Evolutionary conservation across 37 sponge, comb jelly and placozoan genomes (phyloP), one percentile per base, ranked within the genome.

Genomic region (Bolinopsis microptera): DNA sequence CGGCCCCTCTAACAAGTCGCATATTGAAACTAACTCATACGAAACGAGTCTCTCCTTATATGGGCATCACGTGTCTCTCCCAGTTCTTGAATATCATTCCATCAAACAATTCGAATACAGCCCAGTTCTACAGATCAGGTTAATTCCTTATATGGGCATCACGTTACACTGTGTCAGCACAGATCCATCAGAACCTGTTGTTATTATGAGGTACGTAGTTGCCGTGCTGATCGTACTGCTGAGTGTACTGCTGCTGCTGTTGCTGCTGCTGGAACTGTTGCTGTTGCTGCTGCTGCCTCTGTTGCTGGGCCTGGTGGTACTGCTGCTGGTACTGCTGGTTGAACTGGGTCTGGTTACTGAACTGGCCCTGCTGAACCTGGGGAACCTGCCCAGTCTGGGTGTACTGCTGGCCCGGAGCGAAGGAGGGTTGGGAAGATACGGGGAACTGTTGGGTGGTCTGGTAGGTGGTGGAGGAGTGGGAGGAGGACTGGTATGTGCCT

Each of bases 401-500:
- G 61, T 34, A 86, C 90, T 86, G 90, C 48, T 86, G 90, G 0
- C 90, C 61, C 21, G 26, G 9, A 18, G 41, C 38, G 61, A 86
- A 86, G 27, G 41, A 41, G 61, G 90, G 90, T 24, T 86, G 90
- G 61, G 61, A 41, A 24, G 61, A 38, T 2, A 32, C 80, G 0
- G 33, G 27, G 61, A 41, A 41, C 35, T 86, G 90, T 22, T 39
- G 61, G 16, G 90, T 16, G 61, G 41, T 18, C 90, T 86, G 90
- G 61, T 86, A 86, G 27, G 36, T 41, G 41, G 8, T 86, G 90
- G 90, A 36, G 23, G 90, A 38, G 90, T 86, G 90, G 27, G 90
- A 86, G 48, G 38, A 36, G 61, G 90, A 86, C 61, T 86, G 90
- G 90, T 86, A 86, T 8, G 90, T 34, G 0, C 90, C 90, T 25